Base-by-base conservation (phyloP, 2,113 vertebrate genomes). In the Paracanthobrama guichenoti region DNA sequence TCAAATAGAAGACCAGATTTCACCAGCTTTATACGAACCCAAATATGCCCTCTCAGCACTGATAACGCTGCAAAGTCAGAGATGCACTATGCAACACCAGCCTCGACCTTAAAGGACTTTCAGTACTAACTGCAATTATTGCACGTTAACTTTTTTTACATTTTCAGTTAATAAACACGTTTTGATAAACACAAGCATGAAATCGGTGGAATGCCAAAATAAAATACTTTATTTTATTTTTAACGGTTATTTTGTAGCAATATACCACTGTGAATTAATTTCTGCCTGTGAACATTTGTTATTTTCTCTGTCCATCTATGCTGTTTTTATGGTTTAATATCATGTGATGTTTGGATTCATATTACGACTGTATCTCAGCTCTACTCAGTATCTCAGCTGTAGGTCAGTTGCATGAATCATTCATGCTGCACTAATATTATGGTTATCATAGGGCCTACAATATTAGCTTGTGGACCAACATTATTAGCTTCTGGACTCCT, bases 371-470 rank as follows among this genome's bases (percentile, higher is more conserved):
- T 28, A 48, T n/a, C 78, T 22, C 60, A 12, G 42, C 24, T 50
- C 44, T 50, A 6, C 44, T 22, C 20, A 10, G 18, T 22, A 22
- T 55, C 53, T 71, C 20, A 22, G 20, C 22, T 46, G 24, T 44
- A 20, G 80, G 48, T 82, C 66, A 42, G 28, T 20, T 71, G 28
- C 66, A 57, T 82, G 48, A 82, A 82, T 72, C 66, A 82, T 82
- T 82, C 48, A 82, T 72, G 80, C 20, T 55, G 66, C 35, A 39
- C 64, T 71, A 55, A 81, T 81, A 71, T 71, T 67, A 81, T 81
- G 48, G 20, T 24, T 31, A 66, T 81, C 26, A 69, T 12, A 35
- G 62, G 44, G n/a, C 5, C 44, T 39, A 69, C 20, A 24, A 67
- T 81, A 53, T 55, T 39, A 71, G 64, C 39, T 48, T 50, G 60